These are phyloP conservation scores for Corydoras sp. DNA, from an alignment of 2,113 vertebrate species.

Conservation along the genomic window DNA sequence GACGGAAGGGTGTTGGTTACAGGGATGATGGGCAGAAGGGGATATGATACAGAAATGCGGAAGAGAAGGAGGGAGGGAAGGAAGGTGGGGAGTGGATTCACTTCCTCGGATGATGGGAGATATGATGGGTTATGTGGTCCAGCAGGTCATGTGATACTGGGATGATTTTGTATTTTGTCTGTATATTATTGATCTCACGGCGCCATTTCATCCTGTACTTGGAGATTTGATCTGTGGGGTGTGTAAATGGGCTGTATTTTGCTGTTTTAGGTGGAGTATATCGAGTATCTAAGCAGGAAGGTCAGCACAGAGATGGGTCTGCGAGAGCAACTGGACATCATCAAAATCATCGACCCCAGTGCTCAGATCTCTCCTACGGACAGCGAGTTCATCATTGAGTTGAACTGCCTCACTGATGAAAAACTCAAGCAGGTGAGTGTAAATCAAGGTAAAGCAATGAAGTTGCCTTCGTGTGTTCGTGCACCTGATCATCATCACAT, in stretches of 20 bases:
- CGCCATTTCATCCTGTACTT: too few relatives aligned
- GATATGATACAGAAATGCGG: too few relatives aligned
- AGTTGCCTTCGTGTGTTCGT: too few relatives aligned
- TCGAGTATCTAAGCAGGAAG: conserved; percentile 94
- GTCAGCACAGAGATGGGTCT: conserved; percentile 99
- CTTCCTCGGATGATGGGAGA: too few relatives aligned
- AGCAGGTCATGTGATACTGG: neutral
- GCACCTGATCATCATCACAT: neutral
- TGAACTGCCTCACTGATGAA: conserved; percentile 97
- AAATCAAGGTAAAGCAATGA: neutral
- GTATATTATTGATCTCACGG: neutral
- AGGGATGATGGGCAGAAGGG: too few relatives aligned
- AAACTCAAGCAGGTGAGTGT: conserved; percentile 89
- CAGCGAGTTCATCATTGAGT: conserved; percentile 98
- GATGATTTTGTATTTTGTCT: too few relatives aligned
- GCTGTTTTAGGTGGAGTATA: conserved; percentile 90
- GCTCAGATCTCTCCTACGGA: conserved; percentile 97
- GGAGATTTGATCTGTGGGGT: neutral
- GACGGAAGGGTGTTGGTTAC: too few relatives aligned
- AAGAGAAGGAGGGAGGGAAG: too few relatives aligned
- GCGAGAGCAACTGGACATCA: conserved; percentile 96
- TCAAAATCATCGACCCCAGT: conserved; percentile 97
- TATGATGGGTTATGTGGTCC: too few relatives aligned
- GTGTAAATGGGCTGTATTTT: neutral
- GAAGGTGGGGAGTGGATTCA: too few relatives aligned